Percentiles rank a stretch among this genome's conserved stretches.
phyloP scores from a whole-genome alignment of 1,140 invertebrate genomes.

The Seison nebaliae region DNA sequence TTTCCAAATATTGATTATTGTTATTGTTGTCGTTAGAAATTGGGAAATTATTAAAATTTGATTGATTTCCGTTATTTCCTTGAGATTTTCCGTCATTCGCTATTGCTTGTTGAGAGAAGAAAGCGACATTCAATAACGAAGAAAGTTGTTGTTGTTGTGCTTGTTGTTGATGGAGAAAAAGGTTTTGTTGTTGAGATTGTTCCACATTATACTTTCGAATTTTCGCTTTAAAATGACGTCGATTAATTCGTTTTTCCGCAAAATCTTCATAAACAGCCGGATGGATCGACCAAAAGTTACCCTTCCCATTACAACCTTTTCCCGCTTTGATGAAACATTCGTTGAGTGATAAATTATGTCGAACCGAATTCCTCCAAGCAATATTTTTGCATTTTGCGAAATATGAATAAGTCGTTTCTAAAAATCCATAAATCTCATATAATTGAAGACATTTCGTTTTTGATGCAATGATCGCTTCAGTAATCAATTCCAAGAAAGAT shows the following conservation, averaged over 20 bases:
- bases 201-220: too few species aligned
- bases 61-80: too few species aligned
- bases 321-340: slow-evolving; percentile 94
- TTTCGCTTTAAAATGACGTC: slow-evolving; percentile 5
- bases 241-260: slow-evolving; percentile 9
- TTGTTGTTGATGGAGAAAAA: too few species aligned
- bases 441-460: slow-evolving; percentile 8
- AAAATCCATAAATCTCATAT: slow-evolving; percentile 9
- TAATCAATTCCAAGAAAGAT: slow-evolving; percentile 10
- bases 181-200: too few species aligned
- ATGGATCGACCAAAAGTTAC: slow-evolving; percentile 36
- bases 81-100: too few species aligned
- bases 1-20: too few species aligned
- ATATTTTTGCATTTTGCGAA: slow-evolving; percentile 12
- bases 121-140: too few species aligned
- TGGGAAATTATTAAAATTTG: too few species aligned
- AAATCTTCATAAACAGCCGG: too few species aligned
- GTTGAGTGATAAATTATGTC: slow-evolving; percentile 85
- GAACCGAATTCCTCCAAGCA: slow-evolving; percentile 74
- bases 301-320: slow-evolving; percentile 61
- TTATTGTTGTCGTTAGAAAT: too few species aligned
- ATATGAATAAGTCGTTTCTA: slow-evolving; percentile 10
- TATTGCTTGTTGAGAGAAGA: too few species aligned
- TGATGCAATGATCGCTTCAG: slow-evolving; percentile 8
- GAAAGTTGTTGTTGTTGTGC: too few species aligned